Conservation (phyloP, 2,797 vertebrate species). For the Decapterus maruadsi region DNA sequence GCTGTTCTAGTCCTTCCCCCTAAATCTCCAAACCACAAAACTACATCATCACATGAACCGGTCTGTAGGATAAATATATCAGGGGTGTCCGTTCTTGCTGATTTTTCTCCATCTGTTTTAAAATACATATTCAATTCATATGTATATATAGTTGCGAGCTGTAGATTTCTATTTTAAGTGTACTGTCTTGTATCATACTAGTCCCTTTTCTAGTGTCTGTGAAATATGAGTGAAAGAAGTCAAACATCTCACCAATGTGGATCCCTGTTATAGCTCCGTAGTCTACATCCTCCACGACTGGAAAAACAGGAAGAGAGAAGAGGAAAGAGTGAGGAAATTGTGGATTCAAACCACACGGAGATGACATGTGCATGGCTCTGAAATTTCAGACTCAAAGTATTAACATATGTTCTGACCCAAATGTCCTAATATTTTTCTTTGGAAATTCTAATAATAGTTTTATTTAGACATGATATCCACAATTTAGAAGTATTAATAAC, state of each 20-base stretch:
- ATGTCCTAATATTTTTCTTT: constrained; percentile 46
- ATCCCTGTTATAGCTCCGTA: constrained; percentile 78
- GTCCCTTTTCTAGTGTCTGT: constrained; percentile 31
- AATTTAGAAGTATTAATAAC: constrained; percentile 39
- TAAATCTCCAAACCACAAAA: constrained; percentile 59
- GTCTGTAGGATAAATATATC: constrained; percentile 67
- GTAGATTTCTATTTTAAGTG: constrained; percentile 7
- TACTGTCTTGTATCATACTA: constrained; percentile 48
- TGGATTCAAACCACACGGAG: constrained; percentile 46
- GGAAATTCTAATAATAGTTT: constrained; percentile 55
- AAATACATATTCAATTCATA: constrained; percentile 1
- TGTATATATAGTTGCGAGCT: constrained; percentile 25
- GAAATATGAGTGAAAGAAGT: constrained; percentile 40
- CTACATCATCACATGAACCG: constrained; percentile 74
- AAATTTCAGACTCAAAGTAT: constrained; percentile 54
- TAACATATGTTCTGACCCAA: constrained; percentile 50
- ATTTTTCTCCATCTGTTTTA: constrained; percentile 46
- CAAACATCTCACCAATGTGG: constrained; percentile 78
- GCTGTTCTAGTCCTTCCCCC: constrained; percentile 49
- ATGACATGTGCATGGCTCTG: constrained; percentile 42
- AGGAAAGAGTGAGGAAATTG: constrained; percentile 57
- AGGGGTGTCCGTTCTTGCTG: constrained; percentile 50
- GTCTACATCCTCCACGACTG: constrained; percentile 75
- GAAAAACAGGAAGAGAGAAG: constrained; percentile 55
- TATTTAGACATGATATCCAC: constrained; percentile 35